Evolutionary conservation across 2,888 invertebrate species (phyloP).

Genomic region (Dynastes tityus): DNA sequence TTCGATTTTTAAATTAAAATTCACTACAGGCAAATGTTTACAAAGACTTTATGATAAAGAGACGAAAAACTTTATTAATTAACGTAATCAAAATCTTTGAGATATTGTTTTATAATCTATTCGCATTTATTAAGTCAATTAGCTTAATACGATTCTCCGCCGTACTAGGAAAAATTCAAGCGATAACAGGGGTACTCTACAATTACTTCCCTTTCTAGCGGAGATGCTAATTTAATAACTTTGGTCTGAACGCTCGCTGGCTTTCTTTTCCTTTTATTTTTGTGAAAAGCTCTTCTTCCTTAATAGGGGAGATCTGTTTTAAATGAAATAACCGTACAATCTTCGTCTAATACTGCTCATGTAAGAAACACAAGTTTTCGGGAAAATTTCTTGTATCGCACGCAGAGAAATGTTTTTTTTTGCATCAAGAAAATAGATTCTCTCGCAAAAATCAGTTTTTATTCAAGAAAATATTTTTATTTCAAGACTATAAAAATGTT

Average conservation of each 20-base stretch:
- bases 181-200: conserved; percentile 34
- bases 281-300: background rate
- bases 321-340: background rate
- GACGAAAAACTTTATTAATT: conserved; percentile 30
- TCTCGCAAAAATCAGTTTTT: too few relatives aligned
- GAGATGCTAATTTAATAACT: conserved; percentile 34
- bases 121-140: conserved; percentile 33
- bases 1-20: conserved; percentile 21
- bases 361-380: too few relatives aligned
- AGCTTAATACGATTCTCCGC: conserved; percentile 33
- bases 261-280: background rate
- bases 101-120: conserved; percentile 36
- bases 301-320: background rate
- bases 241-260: conserved; percentile 2
- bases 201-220: conserved; percentile 12
- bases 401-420: too few relatives aligned
- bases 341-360: background rate
- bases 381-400: too few relatives aligned
- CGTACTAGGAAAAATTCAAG: conserved; percentile 20
- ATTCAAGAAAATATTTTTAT: too few relatives aligned
- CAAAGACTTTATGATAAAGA: conserved; percentile 7
- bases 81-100: conserved; percentile 24
- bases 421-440: too few relatives aligned
- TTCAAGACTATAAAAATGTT: too few relatives aligned
- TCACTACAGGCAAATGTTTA: background rate